Base-by-base conservation (phyloP, 1,140 invertebrate species). In the Cydia amplana region DNA sequence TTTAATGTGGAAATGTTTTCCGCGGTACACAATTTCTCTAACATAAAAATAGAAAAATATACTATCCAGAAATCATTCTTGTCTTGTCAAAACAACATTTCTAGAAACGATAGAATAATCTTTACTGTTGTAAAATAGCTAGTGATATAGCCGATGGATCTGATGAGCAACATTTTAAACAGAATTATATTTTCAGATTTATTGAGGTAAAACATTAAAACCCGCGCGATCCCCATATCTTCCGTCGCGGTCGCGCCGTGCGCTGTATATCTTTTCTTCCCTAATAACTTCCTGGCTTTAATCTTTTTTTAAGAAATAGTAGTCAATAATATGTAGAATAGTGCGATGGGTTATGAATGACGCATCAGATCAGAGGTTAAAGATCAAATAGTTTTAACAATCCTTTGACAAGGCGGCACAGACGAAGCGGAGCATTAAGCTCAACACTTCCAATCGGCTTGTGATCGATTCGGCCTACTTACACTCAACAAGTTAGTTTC, bases 391-490 rank as follows among this genome's bases (percentile, higher is more conserved):
- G 75, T 80, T 80, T 80, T 75, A 83, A 81, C 75, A 74, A 78
- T 80, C 75, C 79, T 80, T 77, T 70, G 72, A 18, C 32, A 5
- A 18, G 32, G 32, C 32, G 18, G 65, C 36, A 14, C 65, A 51
- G 72, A 51, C 20, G 55, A 55, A 70, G 64, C 70, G 76, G 77
- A 79, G 64, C 65, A 75, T 51, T 51, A 72, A 75, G 79, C 77
- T 79, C 73, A 83, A 83, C 78, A 82, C 78, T 46, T 74, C 67
- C 77, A 79, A 75, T 81, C 77, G 75, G 73, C 76, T 78, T 80
- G 78, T 82, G 83, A 85, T 86, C 81, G 77, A 84, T 85, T 83
- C 75, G 85, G 63, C 85, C 83, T 82, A 86, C 80, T 85, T 83
- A 78, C 63, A 70, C n/a, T 70, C 65, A 70, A 70, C 65, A 70